These are phyloP conservation scores for Protomyctophum bolini DNA, from an alignment of 2,113 vertebrate species.

Conservation along the genomic window DNA sequence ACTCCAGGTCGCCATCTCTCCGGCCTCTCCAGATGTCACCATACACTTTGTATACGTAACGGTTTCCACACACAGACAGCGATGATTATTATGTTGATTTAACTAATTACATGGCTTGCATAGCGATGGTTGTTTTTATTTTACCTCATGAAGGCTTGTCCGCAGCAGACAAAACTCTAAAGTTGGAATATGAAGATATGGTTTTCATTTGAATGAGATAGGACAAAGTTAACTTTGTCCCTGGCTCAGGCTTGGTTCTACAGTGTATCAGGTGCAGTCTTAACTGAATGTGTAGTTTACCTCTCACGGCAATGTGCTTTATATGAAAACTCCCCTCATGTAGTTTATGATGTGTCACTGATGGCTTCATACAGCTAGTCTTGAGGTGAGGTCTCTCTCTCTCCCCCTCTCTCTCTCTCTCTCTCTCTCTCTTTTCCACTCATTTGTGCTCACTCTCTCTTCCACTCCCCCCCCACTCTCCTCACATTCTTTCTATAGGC, in stretches of 20 bases:
- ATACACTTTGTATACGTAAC: too few relatives aligned
- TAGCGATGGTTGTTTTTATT: too few relatives aligned
- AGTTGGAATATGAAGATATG: background rate
- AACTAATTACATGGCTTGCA: too few relatives aligned
- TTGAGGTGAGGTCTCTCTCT: slow-evolving; percentile 23
- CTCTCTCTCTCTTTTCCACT: background rate
- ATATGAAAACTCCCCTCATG: slow-evolving; percentile 9
- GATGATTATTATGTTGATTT: too few relatives aligned
- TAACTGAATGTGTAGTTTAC: slow-evolving; percentile 12
- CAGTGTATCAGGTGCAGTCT: slow-evolving; percentile 14
- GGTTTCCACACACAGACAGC: too few relatives aligned
- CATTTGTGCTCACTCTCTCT: too few relatives aligned
- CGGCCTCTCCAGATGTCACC: too few relatives aligned
- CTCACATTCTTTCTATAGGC: too few relatives aligned
- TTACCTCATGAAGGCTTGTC: background rate
- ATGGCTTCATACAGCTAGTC: slow-evolving; percentile 7
- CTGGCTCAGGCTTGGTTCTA: slow-evolving; percentile 14
- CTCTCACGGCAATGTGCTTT: slow-evolving; percentile 15
- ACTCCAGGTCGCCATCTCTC: too few relatives aligned
- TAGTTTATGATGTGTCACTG: slow-evolving; percentile 37
- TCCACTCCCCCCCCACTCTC: too few relatives aligned
- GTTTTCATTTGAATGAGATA: background rate
- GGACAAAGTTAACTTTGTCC: slow-evolving; percentile 3
- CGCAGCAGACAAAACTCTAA: background rate
- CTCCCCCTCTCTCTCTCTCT: background rate